Conservation (phyloP, 2,797 vertebrate species). For the Bufotes viridis region DNA sequence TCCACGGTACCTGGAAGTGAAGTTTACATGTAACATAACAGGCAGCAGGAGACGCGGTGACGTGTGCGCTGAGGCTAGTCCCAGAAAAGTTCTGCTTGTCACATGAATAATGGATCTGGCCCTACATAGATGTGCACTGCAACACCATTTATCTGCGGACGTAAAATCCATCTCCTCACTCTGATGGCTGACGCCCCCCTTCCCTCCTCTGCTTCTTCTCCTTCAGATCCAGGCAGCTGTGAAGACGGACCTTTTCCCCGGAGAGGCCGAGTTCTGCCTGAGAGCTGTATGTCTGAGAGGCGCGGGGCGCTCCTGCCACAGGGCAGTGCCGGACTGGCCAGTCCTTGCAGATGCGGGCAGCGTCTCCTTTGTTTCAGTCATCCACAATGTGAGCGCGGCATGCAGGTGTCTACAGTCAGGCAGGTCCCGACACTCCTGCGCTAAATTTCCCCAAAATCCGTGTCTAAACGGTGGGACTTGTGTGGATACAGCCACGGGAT, state of each 20-base stretch:
- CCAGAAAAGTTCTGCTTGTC: constrained; percentile 14
- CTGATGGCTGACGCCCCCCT: neutral
- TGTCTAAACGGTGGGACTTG: constrained; percentile 87
- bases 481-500: constrained; percentile 82
- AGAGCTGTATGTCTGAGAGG: constrained; percentile 73
- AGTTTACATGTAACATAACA: neutral
- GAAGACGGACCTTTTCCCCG: constrained; percentile 78
- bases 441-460: constrained; percentile 80
- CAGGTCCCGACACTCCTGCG: constrained; percentile 78
- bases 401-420: constrained; percentile 80
- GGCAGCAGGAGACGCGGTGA: neutral
- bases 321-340: constrained; percentile 76
- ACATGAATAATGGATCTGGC: constrained; percentile 38
- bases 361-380: constrained; percentile 80
- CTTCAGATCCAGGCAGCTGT: constrained; percentile 83
- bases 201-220: neutral
- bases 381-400: constrained; percentile 69
- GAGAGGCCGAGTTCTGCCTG: constrained; percentile 82
- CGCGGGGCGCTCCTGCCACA: constrained; percentile 71
- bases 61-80: neutral
- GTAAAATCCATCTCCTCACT: constrained; percentile 35
- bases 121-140: constrained; percentile 11
- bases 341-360: constrained; percentile 78
- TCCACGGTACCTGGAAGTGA: constrained; percentile 1
- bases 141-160: constrained; percentile 43